A percentile compares a stretch with the other conserved stretches of the same genome.
Conservation (phyloP, 1,140 invertebrate species). For the Drosophila arizonae region DNA sequence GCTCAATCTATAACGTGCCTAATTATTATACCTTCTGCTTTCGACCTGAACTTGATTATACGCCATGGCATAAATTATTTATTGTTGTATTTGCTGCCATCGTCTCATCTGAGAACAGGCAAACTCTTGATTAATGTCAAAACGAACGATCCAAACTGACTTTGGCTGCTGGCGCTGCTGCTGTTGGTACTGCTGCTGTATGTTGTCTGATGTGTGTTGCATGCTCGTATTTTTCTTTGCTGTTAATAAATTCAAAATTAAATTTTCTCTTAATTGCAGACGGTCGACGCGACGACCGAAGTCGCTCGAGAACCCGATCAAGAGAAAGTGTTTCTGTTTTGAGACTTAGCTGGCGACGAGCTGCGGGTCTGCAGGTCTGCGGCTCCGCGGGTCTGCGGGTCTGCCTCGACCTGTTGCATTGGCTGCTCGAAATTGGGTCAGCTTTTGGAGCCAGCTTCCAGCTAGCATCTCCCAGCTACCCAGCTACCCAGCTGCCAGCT, state of each 20-base stretch:
- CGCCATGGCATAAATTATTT: constrained; percentile 25
- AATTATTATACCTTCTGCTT: constrained; percentile 54
- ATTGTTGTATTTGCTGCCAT: constrained; percentile 6
- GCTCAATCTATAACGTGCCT: constrained; percentile 58
- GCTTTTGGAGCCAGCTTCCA: constrained; percentile 24
- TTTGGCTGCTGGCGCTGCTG: constrained; percentile 21
- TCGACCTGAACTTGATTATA: constrained; percentile 43
- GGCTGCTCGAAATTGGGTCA: constrained; percentile 65
- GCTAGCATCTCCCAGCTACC: not conserved
- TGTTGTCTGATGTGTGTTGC: not conserved
- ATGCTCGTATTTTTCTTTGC: constrained; percentile 35
- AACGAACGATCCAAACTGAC: constrained; percentile 54
- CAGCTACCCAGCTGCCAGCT: constrained; percentile 21
- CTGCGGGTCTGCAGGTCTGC: constrained; percentile 1
- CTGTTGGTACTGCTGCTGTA: no score
- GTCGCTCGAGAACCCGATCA: constrained; percentile 52
- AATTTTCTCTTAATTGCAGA: constrained; percentile 79
- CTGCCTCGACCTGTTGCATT: constrained; percentile 46
- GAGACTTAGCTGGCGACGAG: constrained; percentile 22
- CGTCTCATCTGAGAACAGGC: constrained; percentile 32
- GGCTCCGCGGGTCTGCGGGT: constrained; percentile 9
- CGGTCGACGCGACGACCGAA: constrained; percentile 49
- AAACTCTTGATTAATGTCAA: constrained; percentile 72
- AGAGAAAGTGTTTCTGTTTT: constrained; percentile 72
- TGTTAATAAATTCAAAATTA: constrained; percentile 80